Base-by-base conservation (phyloP, 2,797 vertebrate genomes). In the Chaetodon trifasciatus region DNA sequence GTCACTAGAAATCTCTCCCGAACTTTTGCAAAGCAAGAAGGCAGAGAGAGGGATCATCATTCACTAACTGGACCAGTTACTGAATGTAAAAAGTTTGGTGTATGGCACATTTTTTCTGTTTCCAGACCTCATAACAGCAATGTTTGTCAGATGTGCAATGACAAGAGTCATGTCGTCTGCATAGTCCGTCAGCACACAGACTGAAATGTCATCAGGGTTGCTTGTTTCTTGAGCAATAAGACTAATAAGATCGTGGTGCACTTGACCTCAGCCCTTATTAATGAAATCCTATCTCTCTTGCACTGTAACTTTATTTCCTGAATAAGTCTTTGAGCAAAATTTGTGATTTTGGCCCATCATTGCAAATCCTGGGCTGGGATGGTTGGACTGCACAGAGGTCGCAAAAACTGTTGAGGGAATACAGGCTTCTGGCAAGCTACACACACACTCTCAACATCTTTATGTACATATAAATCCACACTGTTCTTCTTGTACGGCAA, bases 1-100 rank as follows among this genome's bases (percentile, higher is more conserved):
- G 50, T 76, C 21, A 37, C 39, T 16, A 61, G 13, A 56, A 84
- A 76, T 78, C 24, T 58, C 7, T 39, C 56, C 17, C 32, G 16
- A 67, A 49, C 21, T 19, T 64, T 66, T 56, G 23, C 46, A 32
- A 66, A 53, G 46, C 42, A 64, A 60, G 19, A 61, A 47, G 46
- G 21, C 21, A 16, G 23, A 52, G 39, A 64, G 58, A 74, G 28
- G 55, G 46, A 55, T 37, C 16, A 19, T 52, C 7, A 17, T 17
- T 69, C 32, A 42, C 5, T 11, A 15, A 42, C 8, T 63, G 23
- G 40, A 28, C 5, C 11, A 23, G 23, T 32, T 32, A 32, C 2
- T 32, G 28, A 10, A 50, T 66, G 53, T 24, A 32, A 23, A 55
- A 57, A 46, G 7, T 57, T 46, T 55, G 60, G 4, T 78, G 44